A percentile compares a stretch with the other conserved stretches of the same genome.
These are phyloP conservation scores for Emydura subglobosa DNA, from an alignment of 2,113 vertebrate genomes.

Conservation along the genomic window DNA sequence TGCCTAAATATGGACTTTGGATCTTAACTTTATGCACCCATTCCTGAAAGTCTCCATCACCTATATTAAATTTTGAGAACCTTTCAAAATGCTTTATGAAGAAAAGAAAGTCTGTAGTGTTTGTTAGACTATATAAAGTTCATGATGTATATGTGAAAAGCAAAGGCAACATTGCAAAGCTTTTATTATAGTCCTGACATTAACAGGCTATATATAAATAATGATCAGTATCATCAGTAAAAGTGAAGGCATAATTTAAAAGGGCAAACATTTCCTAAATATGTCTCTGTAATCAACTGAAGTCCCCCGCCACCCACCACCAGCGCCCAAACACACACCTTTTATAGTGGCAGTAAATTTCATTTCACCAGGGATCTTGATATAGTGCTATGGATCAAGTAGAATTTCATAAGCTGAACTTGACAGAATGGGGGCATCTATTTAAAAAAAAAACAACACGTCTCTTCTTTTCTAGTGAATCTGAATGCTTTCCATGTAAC, in stretches of 20 bases:
- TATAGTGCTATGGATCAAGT: neutral
- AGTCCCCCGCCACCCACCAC: neutral
- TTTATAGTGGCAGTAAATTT: neutral
- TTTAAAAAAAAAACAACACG: neutral
- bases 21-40: neutral
- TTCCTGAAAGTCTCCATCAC: neutral
- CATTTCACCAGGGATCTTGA: neutral
- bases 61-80: neutral
- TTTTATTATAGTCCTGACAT: neutral
- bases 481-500: neutral
- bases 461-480: neutral
- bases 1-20: neutral
- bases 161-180: neutral
- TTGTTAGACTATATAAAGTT: neutral
- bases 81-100: neutral
- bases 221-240: neutral
- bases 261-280: neutral
- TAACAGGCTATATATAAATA: neutral
- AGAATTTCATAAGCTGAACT: neutral
- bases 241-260: neutral
- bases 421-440: constrained; percentile 40
- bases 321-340: neutral
- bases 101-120: neutral
- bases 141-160: neutral
- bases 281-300: neutral